Evolutionary conservation across 1,140 invertebrate genomes (phyloP), one percentile per base, ranked within the genome.

Genomic region (Akabosia matsudoensis): DNA sequence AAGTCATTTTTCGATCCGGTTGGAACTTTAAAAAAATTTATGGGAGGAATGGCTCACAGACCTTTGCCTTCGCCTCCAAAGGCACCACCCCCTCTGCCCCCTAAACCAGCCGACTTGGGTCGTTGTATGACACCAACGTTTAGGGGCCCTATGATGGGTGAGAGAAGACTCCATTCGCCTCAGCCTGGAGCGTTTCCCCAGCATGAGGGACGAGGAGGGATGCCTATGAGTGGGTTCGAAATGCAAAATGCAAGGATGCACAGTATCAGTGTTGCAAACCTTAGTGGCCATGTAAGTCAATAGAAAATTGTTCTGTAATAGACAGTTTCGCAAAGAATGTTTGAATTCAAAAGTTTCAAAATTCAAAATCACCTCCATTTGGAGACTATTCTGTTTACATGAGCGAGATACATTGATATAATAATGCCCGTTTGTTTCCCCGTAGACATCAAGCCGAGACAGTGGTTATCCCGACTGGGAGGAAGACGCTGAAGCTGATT

Each of bases 381-480:
- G n/a, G 31, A 14, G 24, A 10, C 16, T 13, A 34, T 31, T 34
- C 45, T n/a, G 45, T n/a, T 51, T n/a, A n/a, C n/a, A 51, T 13
- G 16, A 28, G 73, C 51, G 18, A 70, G 56, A 18, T 64, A 52
- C n/a, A 73, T 24, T 13, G 31, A 54, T 76, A 74, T 76, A 28
- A 37, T 28, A 26, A 75, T 74, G 28, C 24, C 16, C n/a, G n/a
- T n/a, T 34, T 76, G 67, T 54, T 24, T 56, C 56, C 30, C 37
- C 67, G 1, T 61, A 83, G 85, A 82, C 83, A 70, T 82, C 83
- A 70, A 85, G 84, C 78, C 77, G 83, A 76, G 84, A 86, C 73
- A 85, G 83, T 77, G 84, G 85, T 7, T 86, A 86, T 78, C 82
- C 83, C n/a, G 85, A 85, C 31, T 86, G 85, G 84, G 85, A 87